These are phyloP conservation scores for Arothron firmamentum DNA, from an alignment of 2,113 vertebrate genomes.

Conservation along the genomic window DNA sequence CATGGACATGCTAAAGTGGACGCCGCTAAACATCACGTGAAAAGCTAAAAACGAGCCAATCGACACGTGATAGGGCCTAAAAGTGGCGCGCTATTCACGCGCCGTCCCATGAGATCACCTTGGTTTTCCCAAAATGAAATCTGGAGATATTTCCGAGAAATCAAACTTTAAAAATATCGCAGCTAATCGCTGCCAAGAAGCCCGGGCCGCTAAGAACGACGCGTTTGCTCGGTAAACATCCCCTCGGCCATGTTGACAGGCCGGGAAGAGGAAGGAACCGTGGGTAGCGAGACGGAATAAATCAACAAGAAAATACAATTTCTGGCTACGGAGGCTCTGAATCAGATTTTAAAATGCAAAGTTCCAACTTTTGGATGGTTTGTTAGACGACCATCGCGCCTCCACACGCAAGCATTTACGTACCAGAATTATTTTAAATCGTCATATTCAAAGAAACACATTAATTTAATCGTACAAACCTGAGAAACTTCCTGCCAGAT, in stretches of 20 bases:
- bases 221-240: constrained; percentile 26
- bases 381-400: too few species aligned
- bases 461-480: too few species aligned
- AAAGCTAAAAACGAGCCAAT: neutral
- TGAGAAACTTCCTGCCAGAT: too few species aligned
- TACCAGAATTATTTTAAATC: too few species aligned
- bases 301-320: constrained; percentile 31
- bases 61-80: neutral
- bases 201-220: neutral
- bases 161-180: neutral
- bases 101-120: neutral
- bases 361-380: too few species aligned
- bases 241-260: constrained; percentile 15
- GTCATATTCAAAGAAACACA: too few species aligned
- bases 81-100: neutral
- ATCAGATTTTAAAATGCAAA: too few species aligned
- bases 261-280: constrained; percentile 18
- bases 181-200: neutral
- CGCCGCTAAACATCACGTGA: too few species aligned
- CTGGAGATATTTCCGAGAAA: neutral
- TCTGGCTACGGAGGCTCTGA: neutral
- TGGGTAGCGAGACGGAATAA: constrained; percentile 31
- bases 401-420: too few species aligned
- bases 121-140: constrained; percentile 14
- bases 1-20: too few species aligned